Conservation (phyloP, 1,140 invertebrate genomes). For the Aricia agestis region DNA sequence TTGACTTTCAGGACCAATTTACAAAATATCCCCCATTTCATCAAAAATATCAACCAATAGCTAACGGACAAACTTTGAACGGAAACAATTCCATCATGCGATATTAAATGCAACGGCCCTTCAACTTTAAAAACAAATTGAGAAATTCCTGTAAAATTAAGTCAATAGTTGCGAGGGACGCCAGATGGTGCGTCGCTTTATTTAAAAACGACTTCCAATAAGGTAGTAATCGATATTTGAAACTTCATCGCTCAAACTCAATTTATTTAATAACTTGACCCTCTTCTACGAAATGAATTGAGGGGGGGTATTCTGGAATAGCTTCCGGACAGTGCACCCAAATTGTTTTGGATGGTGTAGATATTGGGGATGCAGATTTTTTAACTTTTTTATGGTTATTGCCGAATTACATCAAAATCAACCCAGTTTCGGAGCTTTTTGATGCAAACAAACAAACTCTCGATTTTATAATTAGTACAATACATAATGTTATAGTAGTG, state of each 20-base stretch:
- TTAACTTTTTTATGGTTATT: too few relatives aligned
- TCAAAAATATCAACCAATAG: not conserved
- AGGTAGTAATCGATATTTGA: conserved; percentile 10
- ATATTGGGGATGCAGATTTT: too few relatives aligned
- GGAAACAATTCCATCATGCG: not conserved
- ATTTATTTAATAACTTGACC: conserved; percentile 9
- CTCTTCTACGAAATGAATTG: not conserved
- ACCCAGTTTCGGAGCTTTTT: too few relatives aligned
- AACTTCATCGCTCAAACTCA: conserved; percentile 10
- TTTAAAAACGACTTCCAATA: conserved; percentile 7
- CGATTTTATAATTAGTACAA: too few relatives aligned
- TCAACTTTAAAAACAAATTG: conserved; percentile 1
- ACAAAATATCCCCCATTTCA: too few relatives aligned
- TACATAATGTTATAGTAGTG: too few relatives aligned
- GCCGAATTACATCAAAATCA: too few relatives aligned
- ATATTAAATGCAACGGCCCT: not conserved
- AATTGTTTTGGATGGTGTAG: too few relatives aligned
- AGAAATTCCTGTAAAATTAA: conserved; percentile 4
- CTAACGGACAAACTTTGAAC: not conserved
- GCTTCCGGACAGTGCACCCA: too few relatives aligned
- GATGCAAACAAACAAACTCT: too few relatives aligned
- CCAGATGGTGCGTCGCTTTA: conserved; percentile 7
- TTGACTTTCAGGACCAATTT: too few relatives aligned
- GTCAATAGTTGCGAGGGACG: conserved; percentile 10
- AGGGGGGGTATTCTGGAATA: too few relatives aligned